Base-by-base conservation (phyloP, 2,113 vertebrate genomes). In the Xenopus laevis region DNA sequence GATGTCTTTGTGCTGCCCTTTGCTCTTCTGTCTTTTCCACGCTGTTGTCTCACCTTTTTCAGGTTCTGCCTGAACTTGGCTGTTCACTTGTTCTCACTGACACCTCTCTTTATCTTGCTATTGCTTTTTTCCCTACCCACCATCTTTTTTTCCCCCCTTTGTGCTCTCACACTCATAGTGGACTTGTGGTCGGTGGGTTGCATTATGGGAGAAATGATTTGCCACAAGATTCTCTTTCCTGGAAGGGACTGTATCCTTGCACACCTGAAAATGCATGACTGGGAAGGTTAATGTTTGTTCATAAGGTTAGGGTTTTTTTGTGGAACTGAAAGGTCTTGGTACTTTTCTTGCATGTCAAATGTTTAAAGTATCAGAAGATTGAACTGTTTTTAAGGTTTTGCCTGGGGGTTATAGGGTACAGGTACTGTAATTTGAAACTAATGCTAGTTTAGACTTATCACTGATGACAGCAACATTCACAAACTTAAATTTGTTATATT, bases 171-270 rank as follows among this genome's bases (percentile, higher is more conserved):
- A 89, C 86, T 89, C 85, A 27, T 27, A 99, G 96, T 99, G 96
- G 97, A 99, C 92, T 96, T 99, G 89, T 98, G 96, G 96, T 97
- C 96, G 91, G 95, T 98, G 91, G 96, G 96, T 89, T 98, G 96
- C 92, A 97, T 98, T 89, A 94, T 98, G 91, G 97, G 96, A 78
- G 92, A 94, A 92, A 94, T 93, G 91, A 90, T 93, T 3, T 92
- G 91, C 76, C 92, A 93, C 87, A 93, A 93, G 88, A 92, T 93
- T 88, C 91, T 94, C 13, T 94, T 93, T 81, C 92, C 92, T 23
- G 92, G 92, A 88, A 90, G 92, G 84, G 92, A 94, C 85, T 94
- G 92, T 94, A 94, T 94, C 92, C 92, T 94, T 92, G 84, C 63
- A 30, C 61, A 65, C 52, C 53, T 71, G 1, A 45, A 16, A 18